These are phyloP conservation scores for Phoenoteleia sp. DNA, from an alignment of 2,888 invertebrate species.

Conservation along the genomic window DNA sequence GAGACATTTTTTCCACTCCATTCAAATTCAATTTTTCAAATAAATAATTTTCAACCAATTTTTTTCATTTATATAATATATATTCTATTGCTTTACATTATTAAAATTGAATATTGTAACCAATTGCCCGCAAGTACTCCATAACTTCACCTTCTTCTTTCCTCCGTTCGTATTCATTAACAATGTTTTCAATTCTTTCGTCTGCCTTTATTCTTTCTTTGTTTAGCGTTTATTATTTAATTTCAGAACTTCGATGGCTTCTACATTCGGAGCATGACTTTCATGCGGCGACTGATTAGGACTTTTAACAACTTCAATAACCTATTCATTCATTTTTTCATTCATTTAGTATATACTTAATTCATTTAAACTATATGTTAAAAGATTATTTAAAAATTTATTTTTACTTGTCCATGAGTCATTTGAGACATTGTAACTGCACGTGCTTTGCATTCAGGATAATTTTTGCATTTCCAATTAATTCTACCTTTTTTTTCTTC, in stretches of 20 bases:
- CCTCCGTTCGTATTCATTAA: neutral
- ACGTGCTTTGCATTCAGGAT: no score
- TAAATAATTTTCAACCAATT: no score
- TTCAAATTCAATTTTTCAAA: no score
- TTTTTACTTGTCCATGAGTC: no score
- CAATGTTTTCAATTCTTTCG: neutral
- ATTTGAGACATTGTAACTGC: no score
- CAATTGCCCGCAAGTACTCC: neutral
- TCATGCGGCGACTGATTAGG: neutral
- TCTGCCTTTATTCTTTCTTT: no score
- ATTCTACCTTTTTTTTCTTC: neutral
- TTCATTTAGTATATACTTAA: no score
- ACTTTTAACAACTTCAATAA: neutral
- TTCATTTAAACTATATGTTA: no score
- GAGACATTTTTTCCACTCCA: no score
- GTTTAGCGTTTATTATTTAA: neutral
- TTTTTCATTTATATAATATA: no score
- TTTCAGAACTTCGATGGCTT: neutral
- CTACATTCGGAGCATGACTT: neutral
- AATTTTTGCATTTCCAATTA: conserved; percentile 4
- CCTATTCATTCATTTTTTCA: no score
- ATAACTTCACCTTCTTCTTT: neutral
- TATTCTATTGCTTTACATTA: neutral
- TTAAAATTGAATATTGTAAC: neutral
- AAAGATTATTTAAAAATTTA: no score